Conservation (phyloP, 2,888 invertebrate species). For the Rhagophthalmus giganteus region DNA sequence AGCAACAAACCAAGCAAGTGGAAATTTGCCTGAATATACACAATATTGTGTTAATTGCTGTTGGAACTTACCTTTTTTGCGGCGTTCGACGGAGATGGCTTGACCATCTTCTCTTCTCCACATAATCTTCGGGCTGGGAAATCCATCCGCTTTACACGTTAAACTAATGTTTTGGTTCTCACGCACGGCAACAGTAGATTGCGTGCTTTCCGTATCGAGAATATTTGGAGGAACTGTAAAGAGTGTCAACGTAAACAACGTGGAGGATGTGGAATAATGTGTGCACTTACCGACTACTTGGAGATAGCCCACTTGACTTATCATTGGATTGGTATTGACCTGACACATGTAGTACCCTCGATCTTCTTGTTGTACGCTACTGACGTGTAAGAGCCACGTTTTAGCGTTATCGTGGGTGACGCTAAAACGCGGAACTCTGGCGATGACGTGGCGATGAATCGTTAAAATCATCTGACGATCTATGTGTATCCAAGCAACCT, state of each 20-base stretch:
- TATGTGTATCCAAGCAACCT: conserved; percentile 96
- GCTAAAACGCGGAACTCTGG: conserved; percentile 86
- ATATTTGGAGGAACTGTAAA: conserved; percentile 90
- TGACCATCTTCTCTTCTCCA: conserved; percentile 92
- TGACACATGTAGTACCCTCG: conserved; percentile 91
- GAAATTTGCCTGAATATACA: conserved; percentile 28
- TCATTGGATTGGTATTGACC: conserved; percentile 91
- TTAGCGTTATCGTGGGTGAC: conserved; percentile 90
- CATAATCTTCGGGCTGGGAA: conserved; percentile 88
- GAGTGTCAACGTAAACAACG: no score
- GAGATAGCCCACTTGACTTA: conserved; percentile 90
- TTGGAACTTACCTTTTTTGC: conserved; percentile 75
- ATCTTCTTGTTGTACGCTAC: conserved; percentile 88
- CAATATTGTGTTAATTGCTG: conserved; percentile 28
- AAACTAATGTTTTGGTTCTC: conserved; percentile 94
- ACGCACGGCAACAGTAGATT: conserved; percentile 87
- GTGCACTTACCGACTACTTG: conserved; percentile 84
- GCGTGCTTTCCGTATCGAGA: conserved; percentile 85
- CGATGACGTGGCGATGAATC: conserved; percentile 89
- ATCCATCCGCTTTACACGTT: conserved; percentile 88
- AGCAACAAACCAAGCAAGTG: conserved; percentile 27
- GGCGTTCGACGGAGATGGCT: conserved; percentile 79
- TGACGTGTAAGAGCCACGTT: conserved; percentile 89
- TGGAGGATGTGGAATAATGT: neutral
- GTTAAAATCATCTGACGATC: conserved; percentile 93